Percentiles rank a stretch among this genome's conserved stretches.
phyloP scores from a whole-genome alignment of 2,113 vertebrate species.

The Gymnogyps californianus region DNA sequence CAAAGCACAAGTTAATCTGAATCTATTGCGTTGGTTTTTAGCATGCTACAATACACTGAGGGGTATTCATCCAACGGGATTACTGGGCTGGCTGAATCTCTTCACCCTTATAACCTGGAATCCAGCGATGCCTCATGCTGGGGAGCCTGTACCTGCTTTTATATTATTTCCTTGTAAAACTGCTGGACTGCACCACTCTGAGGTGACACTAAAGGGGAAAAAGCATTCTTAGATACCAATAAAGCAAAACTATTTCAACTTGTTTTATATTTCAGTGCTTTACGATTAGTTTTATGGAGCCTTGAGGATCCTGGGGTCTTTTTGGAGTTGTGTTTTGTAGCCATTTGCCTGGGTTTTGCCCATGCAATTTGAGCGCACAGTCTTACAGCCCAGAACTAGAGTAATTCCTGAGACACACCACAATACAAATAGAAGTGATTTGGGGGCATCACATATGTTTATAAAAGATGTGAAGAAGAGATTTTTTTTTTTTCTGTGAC shows the following conservation, averaged over 20 bases:
- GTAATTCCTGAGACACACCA: background rate
- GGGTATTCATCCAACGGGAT: background rate
- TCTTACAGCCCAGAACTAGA: background rate
- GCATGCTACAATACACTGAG: background rate
- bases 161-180: background rate
- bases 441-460: background rate
- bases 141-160: background rate
- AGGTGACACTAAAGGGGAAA: background rate
- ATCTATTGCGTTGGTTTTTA: background rate
- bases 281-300: background rate
- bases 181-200: background rate
- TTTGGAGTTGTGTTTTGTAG: background rate
- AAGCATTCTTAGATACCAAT: background rate
- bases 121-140: background rate
- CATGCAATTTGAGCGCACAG: background rate
- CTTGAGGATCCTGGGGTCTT: background rate
- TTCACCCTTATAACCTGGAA: background rate
- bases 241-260: background rate
- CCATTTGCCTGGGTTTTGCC: background rate
- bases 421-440: background rate
- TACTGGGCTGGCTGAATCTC: background rate
- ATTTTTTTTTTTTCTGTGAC: background rate
- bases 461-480: background rate
- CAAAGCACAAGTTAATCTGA: background rate
- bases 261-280: background rate